Conservation (phyloP, 2,797 vertebrate genomes). For the Prunella strophiata region DNA sequence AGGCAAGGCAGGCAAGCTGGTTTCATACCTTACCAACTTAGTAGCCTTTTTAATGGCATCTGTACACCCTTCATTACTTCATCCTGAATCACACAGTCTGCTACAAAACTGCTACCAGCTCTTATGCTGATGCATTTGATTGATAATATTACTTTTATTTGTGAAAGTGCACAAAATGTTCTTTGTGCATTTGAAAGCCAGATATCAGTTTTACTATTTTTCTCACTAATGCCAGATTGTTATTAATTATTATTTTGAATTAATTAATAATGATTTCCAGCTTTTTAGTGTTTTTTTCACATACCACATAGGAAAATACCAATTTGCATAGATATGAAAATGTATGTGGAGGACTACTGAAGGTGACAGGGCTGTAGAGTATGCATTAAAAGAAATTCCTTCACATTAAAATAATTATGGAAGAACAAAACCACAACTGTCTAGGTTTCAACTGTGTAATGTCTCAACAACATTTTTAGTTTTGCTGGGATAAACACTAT, state of each 20-base stretch:
- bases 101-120: neutral
- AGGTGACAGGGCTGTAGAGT: neutral
- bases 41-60: neutral
- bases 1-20: neutral
- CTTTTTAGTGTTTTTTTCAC: neutral
- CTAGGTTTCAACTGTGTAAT: neutral
- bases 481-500: conserved; percentile 38
- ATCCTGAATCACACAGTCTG: neutral
- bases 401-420: neutral
- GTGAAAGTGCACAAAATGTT: neutral
- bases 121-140: neutral
- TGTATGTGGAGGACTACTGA: neutral
- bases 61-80: neutral
- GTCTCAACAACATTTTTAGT: neutral
- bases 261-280: neutral
- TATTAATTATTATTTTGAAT: too few species aligned
- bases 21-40: neutral
- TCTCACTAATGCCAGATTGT: neutral
- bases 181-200: neutral
- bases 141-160: neutral
- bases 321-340: neutral
- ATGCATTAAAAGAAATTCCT: neutral
- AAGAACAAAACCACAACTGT: neutral
- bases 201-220: neutral
- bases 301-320: neutral